Conservation (phyloP, 2,113 vertebrate species). For the Lycaon pictus region DNA sequence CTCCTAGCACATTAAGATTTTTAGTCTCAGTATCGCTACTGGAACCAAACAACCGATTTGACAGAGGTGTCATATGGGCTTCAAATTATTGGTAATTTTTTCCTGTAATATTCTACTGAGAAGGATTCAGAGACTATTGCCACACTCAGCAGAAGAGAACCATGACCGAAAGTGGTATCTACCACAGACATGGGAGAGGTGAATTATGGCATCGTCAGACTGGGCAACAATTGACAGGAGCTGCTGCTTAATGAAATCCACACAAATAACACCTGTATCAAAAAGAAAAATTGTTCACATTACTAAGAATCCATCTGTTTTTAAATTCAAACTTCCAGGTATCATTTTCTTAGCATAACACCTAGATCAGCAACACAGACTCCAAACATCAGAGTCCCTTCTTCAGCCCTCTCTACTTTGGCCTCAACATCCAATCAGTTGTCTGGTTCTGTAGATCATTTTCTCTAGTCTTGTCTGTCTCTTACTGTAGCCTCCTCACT, state of each 20-base stretch:
- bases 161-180: background rate
- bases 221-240: background rate
- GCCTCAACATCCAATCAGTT: background rate
- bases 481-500: background rate
- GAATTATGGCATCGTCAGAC: background rate
- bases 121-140: background rate
- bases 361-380: background rate
- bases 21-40: background rate
- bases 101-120: background rate
- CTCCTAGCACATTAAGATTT: background rate
- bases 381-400: background rate
- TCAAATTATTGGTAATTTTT: background rate
- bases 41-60: background rate
- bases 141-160: background rate
- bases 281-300: background rate
- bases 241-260: background rate
- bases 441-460: too few relatives aligned
- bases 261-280: background rate
- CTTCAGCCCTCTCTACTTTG: background rate
- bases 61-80: background rate
- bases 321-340: slow-evolving; percentile 1
- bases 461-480: background rate
- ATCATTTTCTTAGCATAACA: background rate
- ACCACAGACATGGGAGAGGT: background rate
- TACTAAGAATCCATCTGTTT: slow-evolving; percentile 9